Percentiles rank a stretch among this genome's conserved stretches.
Evolutionary conservation across 2,113 vertebrate genomes (phyloP).

Genomic region (Marcusenius ussheri): DNA sequence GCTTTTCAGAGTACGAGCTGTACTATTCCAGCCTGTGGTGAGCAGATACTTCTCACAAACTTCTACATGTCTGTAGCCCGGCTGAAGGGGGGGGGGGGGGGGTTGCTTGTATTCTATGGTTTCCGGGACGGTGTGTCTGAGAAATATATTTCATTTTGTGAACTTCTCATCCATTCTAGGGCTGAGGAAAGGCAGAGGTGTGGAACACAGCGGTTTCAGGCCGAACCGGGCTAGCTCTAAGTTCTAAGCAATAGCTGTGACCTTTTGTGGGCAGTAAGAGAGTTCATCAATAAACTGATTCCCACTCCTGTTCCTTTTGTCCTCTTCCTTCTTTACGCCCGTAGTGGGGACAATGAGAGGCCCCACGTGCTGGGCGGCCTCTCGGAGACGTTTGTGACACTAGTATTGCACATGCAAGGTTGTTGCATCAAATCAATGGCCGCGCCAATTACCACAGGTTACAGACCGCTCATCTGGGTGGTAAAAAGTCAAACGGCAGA

Average conservation of each 20-base stretch:
- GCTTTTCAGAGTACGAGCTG: neutral
- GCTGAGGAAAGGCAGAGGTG: neutral
- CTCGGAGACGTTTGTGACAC: neutral
- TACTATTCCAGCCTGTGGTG: neutral
- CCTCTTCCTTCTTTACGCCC: constrained; percentile 3
- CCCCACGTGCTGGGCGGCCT: neutral
- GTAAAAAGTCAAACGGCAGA: neutral
- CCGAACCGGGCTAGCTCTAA: constrained; percentile 33
- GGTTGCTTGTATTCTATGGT: neutral
- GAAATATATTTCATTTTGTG: neutral
- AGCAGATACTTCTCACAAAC: neutral
- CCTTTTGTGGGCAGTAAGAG: constrained; percentile 49
- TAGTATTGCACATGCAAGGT: neutral
- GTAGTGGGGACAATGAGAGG: neutral
- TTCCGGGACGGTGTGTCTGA: neutral
- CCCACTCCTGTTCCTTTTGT: constrained; percentile 29
- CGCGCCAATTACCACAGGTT: neutral
- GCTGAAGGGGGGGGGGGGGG: neutral
- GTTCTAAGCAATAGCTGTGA: constrained; percentile 45
- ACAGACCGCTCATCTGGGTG: neutral
- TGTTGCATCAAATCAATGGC: neutral
- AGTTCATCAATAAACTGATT: constrained; percentile 49
- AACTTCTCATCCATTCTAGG: neutral
- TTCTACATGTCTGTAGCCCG: neutral
- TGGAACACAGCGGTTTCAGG: constrained; percentile 18